Evolutionary conservation across 2,888 invertebrate genomes (phyloP).

Genomic region (Teleiodes luculella): DNA sequence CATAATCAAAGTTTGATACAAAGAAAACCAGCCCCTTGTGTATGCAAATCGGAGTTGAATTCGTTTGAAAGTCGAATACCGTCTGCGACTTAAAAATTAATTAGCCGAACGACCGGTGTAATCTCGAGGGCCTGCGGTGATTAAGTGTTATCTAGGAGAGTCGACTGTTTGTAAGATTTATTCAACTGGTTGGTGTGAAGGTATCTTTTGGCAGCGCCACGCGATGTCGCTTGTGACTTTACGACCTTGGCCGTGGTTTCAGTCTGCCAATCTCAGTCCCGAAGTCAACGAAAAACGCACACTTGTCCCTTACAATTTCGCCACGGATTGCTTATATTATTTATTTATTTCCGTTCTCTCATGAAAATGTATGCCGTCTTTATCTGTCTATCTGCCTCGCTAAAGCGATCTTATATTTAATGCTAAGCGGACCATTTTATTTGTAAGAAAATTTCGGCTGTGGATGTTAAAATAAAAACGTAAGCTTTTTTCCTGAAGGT

Average conservation of each 20-base stretch:
- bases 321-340: slow-evolving; percentile 53
- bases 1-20: slow-evolving; percentile 43
- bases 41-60: slow-evolving; percentile 64
- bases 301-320: slow-evolving; percentile 54
- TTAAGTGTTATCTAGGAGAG: slow-evolving; percentile 54
- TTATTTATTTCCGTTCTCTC: slow-evolving; percentile 55
- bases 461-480: slow-evolving; percentile 42
- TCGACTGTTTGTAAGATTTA: slow-evolving; percentile 50
- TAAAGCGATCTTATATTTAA: slow-evolving; percentile 69
- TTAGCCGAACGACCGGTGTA: slow-evolving; percentile 77
- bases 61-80: slow-evolving; percentile 59
- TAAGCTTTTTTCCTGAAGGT: slow-evolving; percentile 36
- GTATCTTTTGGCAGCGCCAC: slow-evolving; percentile 43
- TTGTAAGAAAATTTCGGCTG: slow-evolving; percentile 45
- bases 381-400: slow-evolving; percentile 62
- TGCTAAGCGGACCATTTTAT: slow-evolving; percentile 61
- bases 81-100: slow-evolving; percentile 77
- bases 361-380: slow-evolving; percentile 66
- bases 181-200: slow-evolving; percentile 41
- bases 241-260: slow-evolving; percentile 27
- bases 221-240: slow-evolving; percentile 45
- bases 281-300: slow-evolving; percentile 52
- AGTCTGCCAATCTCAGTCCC: slow-evolving; percentile 51
- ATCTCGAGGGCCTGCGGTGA: slow-evolving; percentile 63
- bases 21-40: slow-evolving; percentile 47